Conservation (phyloP, 2,888 invertebrate genomes). For the Ypsolopha sequella region DNA sequence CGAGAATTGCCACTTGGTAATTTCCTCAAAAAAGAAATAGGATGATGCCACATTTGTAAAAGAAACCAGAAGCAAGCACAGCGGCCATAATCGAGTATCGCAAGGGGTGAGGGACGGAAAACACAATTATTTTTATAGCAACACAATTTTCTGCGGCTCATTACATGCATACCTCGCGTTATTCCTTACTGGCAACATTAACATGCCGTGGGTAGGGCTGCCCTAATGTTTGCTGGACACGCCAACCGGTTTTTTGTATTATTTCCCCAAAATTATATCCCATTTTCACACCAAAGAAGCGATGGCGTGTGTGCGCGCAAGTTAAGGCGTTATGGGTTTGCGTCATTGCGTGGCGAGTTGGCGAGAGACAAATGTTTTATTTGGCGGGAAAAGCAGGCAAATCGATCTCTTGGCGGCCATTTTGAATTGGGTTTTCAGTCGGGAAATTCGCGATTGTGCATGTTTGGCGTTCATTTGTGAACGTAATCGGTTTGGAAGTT, state of each 20-base stretch:
- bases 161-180: conserved; percentile 60
- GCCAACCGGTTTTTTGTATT: conserved; percentile 66
- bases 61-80: background rate
- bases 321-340: conserved; percentile 39
- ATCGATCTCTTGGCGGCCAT: conserved; percentile 19
- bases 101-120: conserved; percentile 39
- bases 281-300: conserved; percentile 59
- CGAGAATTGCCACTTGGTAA: too few species aligned
- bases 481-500: too few species aligned
- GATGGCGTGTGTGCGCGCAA: conserved; percentile 34
- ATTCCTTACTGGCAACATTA: conserved; percentile 57
- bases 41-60: background rate
- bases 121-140: conserved; percentile 69
- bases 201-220: conserved; percentile 61
- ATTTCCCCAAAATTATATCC: conserved; percentile 66
- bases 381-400: conserved; percentile 17
- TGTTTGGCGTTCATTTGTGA: background rate
- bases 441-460: background rate
- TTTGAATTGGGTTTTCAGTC: conserved; percentile 12
- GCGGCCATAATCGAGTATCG: conserved; percentile 38
- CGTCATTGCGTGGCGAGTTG: conserved; percentile 37
- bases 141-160: conserved; percentile 69
- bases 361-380: conserved; percentile 44
- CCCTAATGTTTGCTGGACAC: conserved; percentile 63
- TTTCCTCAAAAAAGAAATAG: background rate